A percentile compares a stretch with the other conserved stretches of the same genome.
Conservation (phyloP, 2,113 vertebrate species). For the Cyanistes caeruleus region DNA sequence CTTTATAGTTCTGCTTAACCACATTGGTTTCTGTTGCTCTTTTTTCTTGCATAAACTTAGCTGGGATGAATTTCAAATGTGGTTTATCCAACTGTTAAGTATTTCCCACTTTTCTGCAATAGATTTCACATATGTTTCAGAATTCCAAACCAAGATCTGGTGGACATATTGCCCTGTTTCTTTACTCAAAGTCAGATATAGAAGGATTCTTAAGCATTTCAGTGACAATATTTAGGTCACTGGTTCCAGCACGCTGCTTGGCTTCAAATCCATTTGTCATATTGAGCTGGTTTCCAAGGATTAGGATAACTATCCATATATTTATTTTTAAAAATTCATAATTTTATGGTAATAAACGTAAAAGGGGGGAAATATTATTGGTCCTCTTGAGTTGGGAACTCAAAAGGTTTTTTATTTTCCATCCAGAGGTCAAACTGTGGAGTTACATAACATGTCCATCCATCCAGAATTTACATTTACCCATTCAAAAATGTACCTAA, state of each 20-base stretch:
- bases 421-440: not conserved
- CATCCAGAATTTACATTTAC: not conserved
- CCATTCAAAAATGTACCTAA: not conserved
- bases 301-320: not conserved
- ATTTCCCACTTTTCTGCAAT: constrained; percentile 79
- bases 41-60: constrained; percentile 77
- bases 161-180: constrained; percentile 67
- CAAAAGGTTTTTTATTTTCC: not conserved
- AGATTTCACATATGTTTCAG: constrained; percentile 80
- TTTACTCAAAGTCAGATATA: constrained; percentile 54
- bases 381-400: not conserved
- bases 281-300: constrained; percentile 34
- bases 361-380: not conserved
- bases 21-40: constrained; percentile 77
- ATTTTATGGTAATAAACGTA: not conserved
- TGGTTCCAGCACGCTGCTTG: not conserved
- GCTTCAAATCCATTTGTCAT: constrained; percentile 11
- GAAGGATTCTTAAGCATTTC: not conserved
- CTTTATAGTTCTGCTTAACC: constrained; percentile 70
- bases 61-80: constrained; percentile 82
- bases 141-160: constrained; percentile 75
- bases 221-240: constrained; percentile 45
- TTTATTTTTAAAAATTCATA: not conserved
- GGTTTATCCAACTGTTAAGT: constrained; percentile 80
- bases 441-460: not conserved